Conservation (phyloP, 2,888 invertebrate genomes). For the Pseudolycoriella hygida region DNA sequence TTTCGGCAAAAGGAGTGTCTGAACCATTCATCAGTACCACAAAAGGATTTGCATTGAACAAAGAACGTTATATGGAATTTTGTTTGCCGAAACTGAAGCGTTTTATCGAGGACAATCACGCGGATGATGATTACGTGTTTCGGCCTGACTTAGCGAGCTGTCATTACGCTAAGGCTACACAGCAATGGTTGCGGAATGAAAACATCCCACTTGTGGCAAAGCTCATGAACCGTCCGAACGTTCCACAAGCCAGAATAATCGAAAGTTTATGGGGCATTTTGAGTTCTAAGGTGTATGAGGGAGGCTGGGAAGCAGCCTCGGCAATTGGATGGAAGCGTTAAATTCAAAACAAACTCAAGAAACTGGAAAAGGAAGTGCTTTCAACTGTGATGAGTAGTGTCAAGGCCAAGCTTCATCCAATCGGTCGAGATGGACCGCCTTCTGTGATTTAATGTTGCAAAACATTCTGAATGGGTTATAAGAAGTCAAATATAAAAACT, state of each 20-base stretch:
- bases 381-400: too few species aligned
- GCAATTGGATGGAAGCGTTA: neutral
- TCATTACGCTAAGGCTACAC: neutral
- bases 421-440: too few species aligned
- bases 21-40: neutral
- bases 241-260: neutral
- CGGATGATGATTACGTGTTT: neutral
- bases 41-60: neutral
- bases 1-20: neutral
- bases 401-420: too few species aligned
- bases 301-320: neutral
- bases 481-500: too few species aligned
- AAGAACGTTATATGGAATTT: neutral
- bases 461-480: too few species aligned
- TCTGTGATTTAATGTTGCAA: too few species aligned
- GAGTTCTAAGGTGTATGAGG: neutral
- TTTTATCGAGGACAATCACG: neutral
- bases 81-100: neutral
- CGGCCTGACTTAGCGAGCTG: too few species aligned
- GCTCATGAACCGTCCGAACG: neutral
- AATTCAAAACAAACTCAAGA: too few species aligned
- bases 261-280: neutral
- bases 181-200: neutral
- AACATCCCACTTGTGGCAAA: neutral
- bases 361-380: too few species aligned